phyloP scores from a whole-genome alignment of 2,888 invertebrate species.

The Peribatodes rhomboidaria region DNA sequence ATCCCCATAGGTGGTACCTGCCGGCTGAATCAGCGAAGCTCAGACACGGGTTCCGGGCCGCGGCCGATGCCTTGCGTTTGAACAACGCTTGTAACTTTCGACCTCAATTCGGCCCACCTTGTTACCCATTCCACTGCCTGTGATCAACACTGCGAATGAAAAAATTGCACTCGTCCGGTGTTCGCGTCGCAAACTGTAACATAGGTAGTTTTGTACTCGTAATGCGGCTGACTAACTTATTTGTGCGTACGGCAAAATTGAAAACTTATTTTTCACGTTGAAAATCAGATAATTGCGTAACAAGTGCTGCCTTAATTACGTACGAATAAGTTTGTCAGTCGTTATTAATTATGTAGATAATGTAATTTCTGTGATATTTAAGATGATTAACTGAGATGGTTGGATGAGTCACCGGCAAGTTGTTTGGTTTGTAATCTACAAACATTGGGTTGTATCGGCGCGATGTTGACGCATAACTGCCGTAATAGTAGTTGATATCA shows the following conservation, averaged over 20 bases:
- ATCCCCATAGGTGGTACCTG: conserved; percentile 75
- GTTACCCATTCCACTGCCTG: conserved; percentile 78
- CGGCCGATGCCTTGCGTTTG: conserved; percentile 34
- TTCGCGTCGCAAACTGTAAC: conserved; percentile 70
- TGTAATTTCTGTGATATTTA: conserved; percentile 82
- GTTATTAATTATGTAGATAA: conserved; percentile 51
- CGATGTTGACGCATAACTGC: conserved; percentile 57
- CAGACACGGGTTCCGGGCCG: conserved; percentile 50
- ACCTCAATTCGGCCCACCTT: conserved; percentile 55
- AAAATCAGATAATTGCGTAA: not conserved
- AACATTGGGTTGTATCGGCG: conserved; percentile 43
- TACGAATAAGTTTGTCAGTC: conserved; percentile 42
- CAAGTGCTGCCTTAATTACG: not conserved
- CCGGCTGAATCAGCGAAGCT: conserved; percentile 66
- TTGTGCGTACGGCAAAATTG: not conserved
- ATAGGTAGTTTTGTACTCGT: conserved; percentile 48
- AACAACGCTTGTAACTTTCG: conserved; percentile 27
- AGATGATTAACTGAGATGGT: conserved; percentile 69
- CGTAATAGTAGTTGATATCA: conserved; percentile 35
- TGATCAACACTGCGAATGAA: conserved; percentile 75
- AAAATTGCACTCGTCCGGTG: conserved; percentile 81
- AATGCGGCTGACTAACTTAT: conserved; percentile 34
- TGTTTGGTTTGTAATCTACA: conserved; percentile 70
- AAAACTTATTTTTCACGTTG: conserved; percentile 14
- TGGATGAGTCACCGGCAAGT: conserved; percentile 67